Evolutionary conservation across 2,888 invertebrate species (phyloP).

Genomic region (Patella depressa): DNA sequence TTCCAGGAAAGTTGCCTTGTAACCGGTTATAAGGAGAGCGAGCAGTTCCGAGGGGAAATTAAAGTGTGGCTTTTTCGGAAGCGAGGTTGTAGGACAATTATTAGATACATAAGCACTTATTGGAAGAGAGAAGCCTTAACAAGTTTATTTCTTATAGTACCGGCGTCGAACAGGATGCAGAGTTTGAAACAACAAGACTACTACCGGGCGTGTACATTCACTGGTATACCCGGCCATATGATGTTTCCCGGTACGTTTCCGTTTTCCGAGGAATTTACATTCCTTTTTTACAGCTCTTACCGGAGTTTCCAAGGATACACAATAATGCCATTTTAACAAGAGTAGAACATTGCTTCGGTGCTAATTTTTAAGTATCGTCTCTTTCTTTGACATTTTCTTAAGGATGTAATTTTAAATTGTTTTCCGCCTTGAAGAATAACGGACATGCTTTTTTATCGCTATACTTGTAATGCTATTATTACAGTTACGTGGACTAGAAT

Average conservation of each 20-base stretch:
- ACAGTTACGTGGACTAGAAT: no score
- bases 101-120: conserved; percentile 49
- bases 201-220: conserved; percentile 65
- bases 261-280: conserved; percentile 5
- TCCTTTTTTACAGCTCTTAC: conserved; percentile 11
- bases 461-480: no score
- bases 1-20: conserved; percentile 49
- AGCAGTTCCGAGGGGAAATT: conserved; percentile 60
- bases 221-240: conserved; percentile 61
- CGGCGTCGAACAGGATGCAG: conserved; percentile 51
- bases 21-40: conserved; percentile 46
- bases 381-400: conserved; percentile 5
- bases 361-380: conserved; percentile 4
- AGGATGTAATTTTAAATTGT: conserved; percentile 11
- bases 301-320: conserved; percentile 26
- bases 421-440: conserved; percentile 3
- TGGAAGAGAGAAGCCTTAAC: conserved; percentile 34
- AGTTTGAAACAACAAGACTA: conserved; percentile 66
- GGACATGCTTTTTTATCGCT: neutral
- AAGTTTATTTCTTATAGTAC: conserved; percentile 14
- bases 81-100: conserved; percentile 51
- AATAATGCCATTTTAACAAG: neutral
- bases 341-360: conserved; percentile 4
- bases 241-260: conserved; percentile 61
- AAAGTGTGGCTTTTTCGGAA: conserved; percentile 56